Conservation (phyloP, 2,888 invertebrate species). For the Cheilosia soror region DNA sequence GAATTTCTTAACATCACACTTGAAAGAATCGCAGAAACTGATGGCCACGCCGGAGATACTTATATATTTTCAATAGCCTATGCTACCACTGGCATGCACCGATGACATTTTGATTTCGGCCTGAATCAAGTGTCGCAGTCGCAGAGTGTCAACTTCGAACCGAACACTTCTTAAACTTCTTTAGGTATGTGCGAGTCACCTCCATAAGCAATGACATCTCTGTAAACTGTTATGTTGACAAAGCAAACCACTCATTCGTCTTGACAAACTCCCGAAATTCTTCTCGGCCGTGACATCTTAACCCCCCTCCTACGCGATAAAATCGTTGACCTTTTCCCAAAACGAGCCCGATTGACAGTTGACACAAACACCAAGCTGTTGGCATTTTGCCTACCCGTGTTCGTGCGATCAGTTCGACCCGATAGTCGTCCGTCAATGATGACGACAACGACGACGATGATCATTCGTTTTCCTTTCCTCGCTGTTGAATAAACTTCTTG, state of each 20-base stretch:
- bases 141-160: too few species aligned
- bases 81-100: not conserved
- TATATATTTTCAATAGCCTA: not conserved
- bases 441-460: slow-evolving; percentile 16
- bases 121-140: too few species aligned
- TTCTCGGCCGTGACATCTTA: slow-evolving; percentile 2
- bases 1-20: not conserved
- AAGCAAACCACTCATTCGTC: too few species aligned
- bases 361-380: slow-evolving; percentile 30
- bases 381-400: slow-evolving; percentile 9
- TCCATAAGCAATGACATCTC: too few species aligned
- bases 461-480: slow-evolving; percentile 1
- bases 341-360: slow-evolving; percentile 11
- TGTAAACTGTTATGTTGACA: too few species aligned
- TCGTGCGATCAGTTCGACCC: slow-evolving; percentile 48
- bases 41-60: not conserved
- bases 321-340: slow-evolving; percentile 44
- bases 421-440: slow-evolving; percentile 65
- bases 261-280: too few species aligned
- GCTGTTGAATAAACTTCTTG: slow-evolving; percentile 6
- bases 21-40: too few species aligned
- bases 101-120: not conserved
- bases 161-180: too few species aligned
- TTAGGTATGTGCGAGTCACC: too few species aligned
- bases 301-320: slow-evolving; percentile 14